These are phyloP conservation scores for Cassiopea xamachana DNA, from an alignment of 30 jellyfish, hydroid and myxozoan genomes.

Conservation along the genomic window DNA sequence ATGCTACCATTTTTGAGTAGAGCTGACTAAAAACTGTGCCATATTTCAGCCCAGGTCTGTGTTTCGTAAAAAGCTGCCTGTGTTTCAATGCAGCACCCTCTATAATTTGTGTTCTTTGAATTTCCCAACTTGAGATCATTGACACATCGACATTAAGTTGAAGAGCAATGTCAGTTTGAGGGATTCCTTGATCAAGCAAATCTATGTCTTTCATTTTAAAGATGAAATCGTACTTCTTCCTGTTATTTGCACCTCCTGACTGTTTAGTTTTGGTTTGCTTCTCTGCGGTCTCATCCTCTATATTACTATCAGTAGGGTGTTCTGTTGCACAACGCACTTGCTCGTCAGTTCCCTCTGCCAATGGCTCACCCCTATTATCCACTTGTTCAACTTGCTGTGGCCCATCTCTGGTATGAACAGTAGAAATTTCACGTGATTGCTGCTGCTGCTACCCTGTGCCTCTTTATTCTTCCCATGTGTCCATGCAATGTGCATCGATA, in stretches of 20 bases:
- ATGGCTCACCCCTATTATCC: background rate
- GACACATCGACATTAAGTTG: slow-evolving; percentile 22
- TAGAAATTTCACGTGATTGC: background rate
- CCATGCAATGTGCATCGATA: slow-evolving; percentile 50
- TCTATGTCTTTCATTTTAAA: slow-evolving; percentile 55
- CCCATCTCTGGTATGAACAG: background rate
- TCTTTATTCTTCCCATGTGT: slow-evolving; percentile 1
- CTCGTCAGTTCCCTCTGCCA: background rate
- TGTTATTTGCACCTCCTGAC: background rate
- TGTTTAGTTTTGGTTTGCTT: background rate
- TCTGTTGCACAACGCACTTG: background rate
- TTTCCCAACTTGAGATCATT: slow-evolving; percentile 40
- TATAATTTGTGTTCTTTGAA: slow-evolving; percentile 13
- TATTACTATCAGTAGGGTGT: background rate
- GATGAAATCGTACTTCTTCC: background rate
- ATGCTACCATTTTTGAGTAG: slow-evolving; percentile 26
- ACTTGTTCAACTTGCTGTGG: background rate
- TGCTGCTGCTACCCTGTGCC: background rate
- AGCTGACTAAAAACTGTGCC: slow-evolving; percentile 38
- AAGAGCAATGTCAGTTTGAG: slow-evolving; percentile 52
- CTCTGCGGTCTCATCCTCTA: background rate
- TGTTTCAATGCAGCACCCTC: slow-evolving; percentile 58
- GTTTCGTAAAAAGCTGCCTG: slow-evolving; percentile 44
- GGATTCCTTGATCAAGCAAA: slow-evolving; percentile 34
- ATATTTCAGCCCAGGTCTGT: slow-evolving; percentile 43